Evolutionary conservation across 2,797 vertebrate genomes (phyloP).

Genomic region (Botia kubotai): DNA sequence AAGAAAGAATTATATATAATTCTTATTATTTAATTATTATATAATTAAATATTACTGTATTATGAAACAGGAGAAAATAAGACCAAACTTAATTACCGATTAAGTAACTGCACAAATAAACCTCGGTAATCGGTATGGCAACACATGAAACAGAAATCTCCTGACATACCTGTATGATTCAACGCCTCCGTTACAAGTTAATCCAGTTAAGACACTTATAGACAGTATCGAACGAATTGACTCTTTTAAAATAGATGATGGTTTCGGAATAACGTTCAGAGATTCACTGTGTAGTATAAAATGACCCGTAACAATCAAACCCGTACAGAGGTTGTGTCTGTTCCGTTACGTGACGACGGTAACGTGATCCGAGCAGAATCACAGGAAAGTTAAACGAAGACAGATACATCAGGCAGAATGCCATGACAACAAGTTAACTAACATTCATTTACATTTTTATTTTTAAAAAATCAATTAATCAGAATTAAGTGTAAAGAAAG

Average conservation of each 20-base stretch:
- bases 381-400: background rate
- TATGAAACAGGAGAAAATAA: no score
- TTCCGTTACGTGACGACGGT: slow-evolving; percentile 57
- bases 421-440: background rate
- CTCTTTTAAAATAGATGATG: background rate
- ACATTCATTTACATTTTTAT: no score
- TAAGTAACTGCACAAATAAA: background rate
- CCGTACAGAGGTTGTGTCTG: slow-evolving; percentile 28
- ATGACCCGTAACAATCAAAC: background rate
- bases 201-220: background rate
- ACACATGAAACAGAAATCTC: slow-evolving; percentile 70
- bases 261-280: no score
- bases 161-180: slow-evolving; percentile 28
- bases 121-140: background rate
- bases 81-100: background rate
- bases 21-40: no score
- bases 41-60: no score
- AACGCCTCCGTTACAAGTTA: slow-evolving; percentile 7
- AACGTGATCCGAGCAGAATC: slow-evolving; percentile 13
- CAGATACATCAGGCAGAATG: background rate
- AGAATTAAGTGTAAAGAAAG: background rate
- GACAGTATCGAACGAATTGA: background rate
- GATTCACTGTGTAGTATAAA: background rate
- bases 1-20: background rate
- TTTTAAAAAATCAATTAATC: background rate